A percentile compares a stretch with the other conserved stretches of the same genome.
phyloP scores from a whole-genome alignment of 1,140 invertebrate species.

The Ganaspis sp. region DNA sequence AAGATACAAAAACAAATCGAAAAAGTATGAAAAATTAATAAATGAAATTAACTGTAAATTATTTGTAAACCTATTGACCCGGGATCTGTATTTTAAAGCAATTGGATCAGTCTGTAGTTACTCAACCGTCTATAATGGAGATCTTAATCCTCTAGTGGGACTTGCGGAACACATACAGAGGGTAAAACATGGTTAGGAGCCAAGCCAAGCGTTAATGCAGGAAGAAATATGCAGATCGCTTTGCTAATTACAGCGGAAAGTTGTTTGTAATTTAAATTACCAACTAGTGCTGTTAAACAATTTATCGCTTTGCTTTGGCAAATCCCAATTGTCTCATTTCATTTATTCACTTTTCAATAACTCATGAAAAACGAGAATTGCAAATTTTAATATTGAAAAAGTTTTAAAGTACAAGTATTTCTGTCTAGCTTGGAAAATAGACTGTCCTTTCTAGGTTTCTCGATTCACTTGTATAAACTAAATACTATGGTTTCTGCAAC shows the following conservation, averaged over 20 bases:
- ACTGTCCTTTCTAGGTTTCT: not conserved
- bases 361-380: not conserved
- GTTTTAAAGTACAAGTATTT: not conserved
- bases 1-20: no score
- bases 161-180: conserved; percentile 11
- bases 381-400: not conserved
- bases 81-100: no score
- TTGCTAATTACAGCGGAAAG: conserved; percentile 28
- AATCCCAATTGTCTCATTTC: not conserved
- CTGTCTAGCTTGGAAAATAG: not conserved
- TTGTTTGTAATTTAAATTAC: conserved; percentile 19
- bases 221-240: conserved; percentile 31
- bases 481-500: conserved; percentile 6
- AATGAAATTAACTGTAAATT: no score
- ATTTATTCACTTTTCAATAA: not conserved
- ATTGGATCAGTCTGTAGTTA: not conserved
- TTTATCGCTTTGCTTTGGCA: not conserved
- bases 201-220: conserved; percentile 28
- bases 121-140: conserved; percentile 22
- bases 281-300: not conserved
- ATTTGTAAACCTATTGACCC: no score
- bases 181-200: conserved; percentile 19
- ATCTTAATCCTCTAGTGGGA: conserved; percentile 25
- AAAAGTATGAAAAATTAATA: no score
- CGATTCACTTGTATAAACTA: conserved; percentile 15